These are phyloP conservation scores for Cyphomyrus plagiostoma DNA, from an alignment of 2,113 vertebrate genomes.

Conservation along the genomic window DNA sequence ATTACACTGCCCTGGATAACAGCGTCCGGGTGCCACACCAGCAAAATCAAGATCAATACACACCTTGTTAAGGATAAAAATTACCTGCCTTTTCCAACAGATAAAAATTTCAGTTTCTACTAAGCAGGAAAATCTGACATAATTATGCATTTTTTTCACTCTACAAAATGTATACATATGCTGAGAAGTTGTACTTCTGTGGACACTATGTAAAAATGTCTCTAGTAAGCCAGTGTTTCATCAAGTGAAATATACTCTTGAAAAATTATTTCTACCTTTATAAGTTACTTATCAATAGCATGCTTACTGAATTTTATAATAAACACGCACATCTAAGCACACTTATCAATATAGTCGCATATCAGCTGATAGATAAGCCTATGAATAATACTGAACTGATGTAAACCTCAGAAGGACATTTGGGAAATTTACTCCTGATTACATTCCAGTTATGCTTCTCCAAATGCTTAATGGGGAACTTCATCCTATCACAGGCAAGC, in stretches of 20 bases:
- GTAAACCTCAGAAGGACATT: not conserved
- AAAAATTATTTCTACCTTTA: not conserved
- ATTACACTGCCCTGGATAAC: not conserved
- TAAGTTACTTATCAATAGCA: not conserved
- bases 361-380: not conserved
- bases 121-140: not conserved
- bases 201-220: not conserved
- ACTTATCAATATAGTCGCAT: not conserved
- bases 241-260: not conserved
- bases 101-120: not conserved
- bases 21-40: not conserved
- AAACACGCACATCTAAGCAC: not conserved
- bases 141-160: not conserved
- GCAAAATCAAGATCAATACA: not conserved
- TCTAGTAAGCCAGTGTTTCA: not conserved
- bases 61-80: not conserved
- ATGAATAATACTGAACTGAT: not conserved
- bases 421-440: not conserved
- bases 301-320: not conserved
- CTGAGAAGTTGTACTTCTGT: not conserved
- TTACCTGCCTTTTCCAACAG: not conserved
- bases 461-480: not conserved
- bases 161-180: not conserved
- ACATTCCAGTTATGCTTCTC: not conserved
- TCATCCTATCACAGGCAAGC: not conserved